A percentile compares a stretch with the other conserved stretches of the same genome.
Evolutionary conservation across 1,140 invertebrate genomes (phyloP).

Genomic region (Tetragnatha versicolor): DNA sequence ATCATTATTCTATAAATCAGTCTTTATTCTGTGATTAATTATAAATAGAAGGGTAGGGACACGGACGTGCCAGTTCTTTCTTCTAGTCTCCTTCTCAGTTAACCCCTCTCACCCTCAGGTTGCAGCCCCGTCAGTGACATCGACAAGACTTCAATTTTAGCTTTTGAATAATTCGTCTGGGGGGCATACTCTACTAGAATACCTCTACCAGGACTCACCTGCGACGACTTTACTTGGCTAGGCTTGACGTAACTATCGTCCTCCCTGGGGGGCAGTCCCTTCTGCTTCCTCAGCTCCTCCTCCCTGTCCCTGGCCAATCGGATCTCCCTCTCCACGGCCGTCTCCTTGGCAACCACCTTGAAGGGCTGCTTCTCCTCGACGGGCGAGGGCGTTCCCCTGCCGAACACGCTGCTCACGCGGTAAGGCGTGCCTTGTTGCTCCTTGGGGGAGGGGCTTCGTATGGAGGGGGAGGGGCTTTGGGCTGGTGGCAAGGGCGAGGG

Average conservation of each 20-base stretch:
- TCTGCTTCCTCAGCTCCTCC: slow-evolving; percentile 66
- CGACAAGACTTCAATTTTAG: too few relatives aligned
- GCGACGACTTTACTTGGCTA: slow-evolving; percentile 46
- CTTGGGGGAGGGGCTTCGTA: slow-evolving; percentile 15
- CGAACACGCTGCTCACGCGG: slow-evolving; percentile 48
- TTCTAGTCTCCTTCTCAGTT: too few relatives aligned
- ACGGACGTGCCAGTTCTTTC: too few relatives aligned
- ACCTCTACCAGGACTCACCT: too few relatives aligned
- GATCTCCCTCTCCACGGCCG: slow-evolving; percentile 70
- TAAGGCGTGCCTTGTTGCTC: neutral
- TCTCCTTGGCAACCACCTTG: slow-evolving; percentile 64
- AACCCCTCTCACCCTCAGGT: too few relatives aligned
- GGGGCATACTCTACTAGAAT: too few relatives aligned
- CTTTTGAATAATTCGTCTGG: too few relatives aligned
- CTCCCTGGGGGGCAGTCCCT: slow-evolving; percentile 59
- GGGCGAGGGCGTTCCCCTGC: slow-evolving; percentile 1
- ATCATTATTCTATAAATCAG: too few relatives aligned
- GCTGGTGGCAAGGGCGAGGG: slow-evolving; percentile 27
- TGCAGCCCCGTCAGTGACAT: too few relatives aligned
- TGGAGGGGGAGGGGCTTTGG: slow-evolving; percentile 1
- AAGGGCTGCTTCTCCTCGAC: slow-evolving; percentile 34
- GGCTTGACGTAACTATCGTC: slow-evolving; percentile 62
- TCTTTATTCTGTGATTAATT: too few relatives aligned
- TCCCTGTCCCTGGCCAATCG: slow-evolving; percentile 68
- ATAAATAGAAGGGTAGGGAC: too few relatives aligned